Evolutionary conservation across 1,140 invertebrate genomes (phyloP), one percentile per base, ranked within the genome.

Genomic region (Doryteuthis pealeii): DNA sequence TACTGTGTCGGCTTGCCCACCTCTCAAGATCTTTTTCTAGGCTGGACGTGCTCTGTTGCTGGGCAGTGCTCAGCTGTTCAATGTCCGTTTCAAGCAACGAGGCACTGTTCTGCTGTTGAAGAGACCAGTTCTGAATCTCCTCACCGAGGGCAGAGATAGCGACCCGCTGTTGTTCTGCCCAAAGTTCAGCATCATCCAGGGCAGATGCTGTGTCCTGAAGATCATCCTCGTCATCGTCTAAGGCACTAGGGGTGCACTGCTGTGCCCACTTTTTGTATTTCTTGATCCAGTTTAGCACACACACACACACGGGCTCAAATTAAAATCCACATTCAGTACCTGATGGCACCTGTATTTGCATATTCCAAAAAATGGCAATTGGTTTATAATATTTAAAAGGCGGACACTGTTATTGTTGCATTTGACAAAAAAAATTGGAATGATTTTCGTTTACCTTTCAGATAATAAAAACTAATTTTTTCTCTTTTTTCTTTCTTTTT

Each of bases 241-340:
- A 28, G 26, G 54, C 18, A 62, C 22, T n/a, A 18, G 18, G 54
- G 54, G 5, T 62, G 26, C 54, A 6, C 3, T 22, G 54, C 18
- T 62, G 54, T 40, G 35, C 35, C 35, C 35, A 40, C 35, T 40
- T 40, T n/a, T 5, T 40, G 35, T 40, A 40, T 40, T 28, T 62
- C 54, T 62, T 62, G 54, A 62, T 62, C 54, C 54, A 62, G 54
- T 62, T 62, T 62, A 22, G 54, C 22, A 62, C 54, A 40, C 35
- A 40, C 35, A 5, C 35, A 40, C 35, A 40, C 35, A 40, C 35
- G 35, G 35, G 35, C 35, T 5, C 35, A 40, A 40, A 3, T 40
- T 40, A 40, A 40, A 40, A 40, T 40, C 4, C 10, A 40, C 10
- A 40, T 5, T 3, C 35, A 40, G 35, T 10, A 40, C 35, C 35